Evolutionary conservation across 2,797 vertebrate genomes (phyloP), one percentile per base, ranked within the genome.

Genomic region (Geotrypetes seraphini): DNA sequence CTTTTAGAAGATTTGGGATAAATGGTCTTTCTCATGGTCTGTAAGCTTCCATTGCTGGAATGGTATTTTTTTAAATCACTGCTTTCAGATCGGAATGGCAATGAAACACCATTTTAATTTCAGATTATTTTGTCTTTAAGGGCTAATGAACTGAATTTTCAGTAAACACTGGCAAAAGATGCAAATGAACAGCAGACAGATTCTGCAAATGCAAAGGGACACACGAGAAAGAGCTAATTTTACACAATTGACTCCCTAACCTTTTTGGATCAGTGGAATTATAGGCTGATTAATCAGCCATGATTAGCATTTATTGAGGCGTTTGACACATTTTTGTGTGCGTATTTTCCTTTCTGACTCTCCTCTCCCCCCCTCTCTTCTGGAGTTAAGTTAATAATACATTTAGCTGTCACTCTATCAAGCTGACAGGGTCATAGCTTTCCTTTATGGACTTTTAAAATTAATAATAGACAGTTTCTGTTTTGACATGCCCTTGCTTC

Each of bases 251-350:
- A 85, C 85, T 81, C 64, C 43, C 60, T 73, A 77, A 87, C 84
- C 81, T 83, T 85, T 85, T 84, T 75, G 78, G 80, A 86, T 87
- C 79, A 78, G 70, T 71, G 74, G 73, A 84, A 88, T 83, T 79
- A 83, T 28, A 67, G 74, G 62, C 79, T 82, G 84, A 88, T 87
- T 89, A 84, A 86, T 89, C 82, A 84, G 74, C 80, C 73, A 48
- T 72, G 79, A 85, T 90, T 84, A 86, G 78, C 74, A 77, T 82
- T 85, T 78, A 81, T 65, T 64, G 58, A 63, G 71, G 72, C 76
- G 72, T 80, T 63, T 66, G 66, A 79, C 69, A 55, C 48, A 36
- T 29, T 18, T 43, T 22, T 18, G 13, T 18, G 25, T 30, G 20
- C 3, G 5, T 26, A 15, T n/a, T 11, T 4, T n/a, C 1, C 3